Base-by-base conservation (phyloP, 2,888 invertebrate species). In the Molanna angustata region DNA sequence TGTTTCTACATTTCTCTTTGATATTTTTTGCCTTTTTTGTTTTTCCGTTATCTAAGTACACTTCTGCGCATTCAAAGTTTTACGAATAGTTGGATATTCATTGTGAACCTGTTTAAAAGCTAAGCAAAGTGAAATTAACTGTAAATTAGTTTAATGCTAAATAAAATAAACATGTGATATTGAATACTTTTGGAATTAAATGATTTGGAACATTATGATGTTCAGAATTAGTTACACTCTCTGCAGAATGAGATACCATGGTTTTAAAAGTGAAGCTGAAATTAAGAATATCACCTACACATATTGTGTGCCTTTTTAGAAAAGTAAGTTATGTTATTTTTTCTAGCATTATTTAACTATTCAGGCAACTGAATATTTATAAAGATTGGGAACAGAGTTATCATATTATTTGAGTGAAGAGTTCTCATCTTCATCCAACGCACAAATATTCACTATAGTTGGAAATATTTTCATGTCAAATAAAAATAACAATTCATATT, bases 271-370 rank as follows among this genome's bases (percentile, higher is more conserved):
- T 79, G 56, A 80, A 80, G 66, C 74, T 81, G 57, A 73, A 76
- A 54, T 70, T 82, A 56, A 83, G 80, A 67, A 72, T 81, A 64
- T 79, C 79, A 43, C 75, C 78, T 56, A 76, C 77, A 61, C 77
- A 79, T 62, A 78, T 82, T 64, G 72, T 78, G 57, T 76, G 78
- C 72, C 76, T 82, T 52, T 82, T 82, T 62, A 76, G 73, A 66
- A 76, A 80, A 72, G 84, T 84, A 66, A 73, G 73, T 69, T 51
- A 42, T 27, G 11, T 7, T 27, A 27, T 27, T 6, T 27, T 27
- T 27, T 27, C 14, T 11, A 35, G 37, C 14, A 27, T 27, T 27
- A 9, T 27, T 6, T 27, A 27, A 27, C 9, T 27, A 7, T 27
- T 7, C 27, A 7, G 27, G 27, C 27, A 7, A 27, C 9, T 27